Conservation (phyloP, 2,888 invertebrate species). For the Onchidella celtica region DNA sequence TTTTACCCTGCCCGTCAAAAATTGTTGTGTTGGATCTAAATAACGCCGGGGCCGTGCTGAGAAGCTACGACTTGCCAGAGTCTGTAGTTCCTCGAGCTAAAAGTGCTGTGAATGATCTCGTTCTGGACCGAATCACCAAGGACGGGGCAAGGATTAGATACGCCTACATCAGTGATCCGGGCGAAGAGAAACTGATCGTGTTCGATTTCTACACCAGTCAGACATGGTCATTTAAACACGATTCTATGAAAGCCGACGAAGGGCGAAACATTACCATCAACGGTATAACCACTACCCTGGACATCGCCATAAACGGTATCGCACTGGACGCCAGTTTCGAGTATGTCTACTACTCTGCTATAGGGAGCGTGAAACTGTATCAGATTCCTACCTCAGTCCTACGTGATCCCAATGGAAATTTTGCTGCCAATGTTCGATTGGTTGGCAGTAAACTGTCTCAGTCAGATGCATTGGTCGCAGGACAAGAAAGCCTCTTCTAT, state of each 20-base stretch:
- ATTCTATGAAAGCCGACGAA: not conserved
- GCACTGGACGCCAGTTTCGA: not conserved
- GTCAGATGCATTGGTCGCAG: not conserved
- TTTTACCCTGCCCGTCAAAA: conserved; percentile 26
- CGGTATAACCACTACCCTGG: not conserved
- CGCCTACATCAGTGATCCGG: conserved; percentile 3
- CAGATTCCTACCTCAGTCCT: conserved; percentile 12
- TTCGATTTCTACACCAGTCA: not conserved
- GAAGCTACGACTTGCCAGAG: not conserved
- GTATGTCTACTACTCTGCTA: not conserved
- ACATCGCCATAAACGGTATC: not conserved
- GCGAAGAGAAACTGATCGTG: not conserved
- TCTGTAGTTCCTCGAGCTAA: not conserved
- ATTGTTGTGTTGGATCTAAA: conserved; percentile 9
- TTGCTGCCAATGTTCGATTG: too few species aligned
- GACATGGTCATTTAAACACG: not conserved
- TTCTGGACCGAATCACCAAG: not conserved
- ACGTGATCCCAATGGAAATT: not conserved
- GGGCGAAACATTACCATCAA: not conserved
- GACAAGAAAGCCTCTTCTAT: conserved; percentile 7
- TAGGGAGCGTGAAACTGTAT: not conserved
- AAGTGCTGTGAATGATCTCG: conserved; percentile 8
- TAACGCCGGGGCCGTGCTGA: not conserved
- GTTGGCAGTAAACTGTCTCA: not conserved
- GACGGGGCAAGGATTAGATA: not conserved